Conservation (phyloP, 2,888 invertebrate genomes). For the Conchocele bisecta region DNA sequence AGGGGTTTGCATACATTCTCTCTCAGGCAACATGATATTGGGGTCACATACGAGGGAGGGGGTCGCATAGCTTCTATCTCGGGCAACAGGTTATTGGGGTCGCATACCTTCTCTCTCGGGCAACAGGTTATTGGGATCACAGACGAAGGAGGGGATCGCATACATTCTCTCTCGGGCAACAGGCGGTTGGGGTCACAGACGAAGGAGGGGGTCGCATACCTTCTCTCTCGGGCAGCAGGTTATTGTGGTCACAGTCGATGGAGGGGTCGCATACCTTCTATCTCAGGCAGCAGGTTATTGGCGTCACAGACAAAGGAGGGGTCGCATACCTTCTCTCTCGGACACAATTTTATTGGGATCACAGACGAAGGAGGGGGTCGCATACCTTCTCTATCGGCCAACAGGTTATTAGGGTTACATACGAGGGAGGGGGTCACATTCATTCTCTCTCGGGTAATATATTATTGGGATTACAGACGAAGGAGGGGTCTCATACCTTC, state of each 20-base stretch:
- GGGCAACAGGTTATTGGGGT: too few relatives aligned
- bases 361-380: too few relatives aligned
- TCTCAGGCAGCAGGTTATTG: constrained; percentile 34
- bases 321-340: constrained; percentile 30
- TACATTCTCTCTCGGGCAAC: too few relatives aligned
- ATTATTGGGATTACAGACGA: too few relatives aligned
- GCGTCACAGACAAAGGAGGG: constrained; percentile 64
- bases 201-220: constrained; percentile 35
- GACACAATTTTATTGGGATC: constrained; percentile 57
- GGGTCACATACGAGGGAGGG: too few relatives aligned
- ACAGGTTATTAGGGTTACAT: too few relatives aligned
- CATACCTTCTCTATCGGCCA: too few relatives aligned
- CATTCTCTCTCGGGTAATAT: too few relatives aligned
- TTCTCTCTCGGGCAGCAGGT: constrained; percentile 29
- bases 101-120: constrained; percentile 28
- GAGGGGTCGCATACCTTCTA: constrained; percentile 21
- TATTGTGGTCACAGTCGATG: constrained; percentile 59
- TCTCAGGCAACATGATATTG: too few relatives aligned
- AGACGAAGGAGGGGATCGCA: constrained; percentile 59
- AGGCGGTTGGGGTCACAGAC: too few relatives aligned
- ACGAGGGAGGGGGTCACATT: constrained; percentile 51
- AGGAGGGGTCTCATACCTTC: constrained; percentile 37
- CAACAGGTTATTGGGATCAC: constrained; percentile 59
- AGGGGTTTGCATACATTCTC: too few relatives aligned
- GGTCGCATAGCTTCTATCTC: too few relatives aligned